Evolutionary conservation across 2,888 invertebrate species (phyloP), one percentile per base, ranked within the genome.

Genomic region (Eudemis profundana): DNA sequence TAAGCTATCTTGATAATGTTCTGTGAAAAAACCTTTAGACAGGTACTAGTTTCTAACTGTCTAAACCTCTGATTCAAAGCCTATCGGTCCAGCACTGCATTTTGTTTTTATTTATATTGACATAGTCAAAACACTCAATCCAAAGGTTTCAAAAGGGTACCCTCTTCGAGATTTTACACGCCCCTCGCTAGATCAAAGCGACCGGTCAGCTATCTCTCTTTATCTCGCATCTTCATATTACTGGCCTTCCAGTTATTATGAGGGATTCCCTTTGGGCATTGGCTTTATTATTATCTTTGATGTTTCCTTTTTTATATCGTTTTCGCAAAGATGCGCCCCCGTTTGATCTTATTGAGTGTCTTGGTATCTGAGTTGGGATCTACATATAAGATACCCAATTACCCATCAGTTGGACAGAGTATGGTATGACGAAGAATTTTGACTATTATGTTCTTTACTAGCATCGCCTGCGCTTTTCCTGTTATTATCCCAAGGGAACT

Each of bases 251-350:
- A 76, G 81, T 83, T 85, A 84, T 82, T 81, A 84, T 75, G 78
- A 76, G 70, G 73, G 54, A 69, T 82, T 78, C 82, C 82, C 81
- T 75, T 68, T 63, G 74, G 75, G 73, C 73, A 76, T 76, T 65
- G 70, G 73, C 78, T 79, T 80, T 84, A 81, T 84, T 80, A 82
- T 80, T 76, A 81, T 74, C 77, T 79, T 83, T 81, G 81, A 83
- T 80, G 78, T 75, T 69, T 74, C 76, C 73, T 74, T 70, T 72
- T 69, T 78, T 78, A 76, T 77, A 60, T 51, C 65, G 59, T 46
- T 56, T 63, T 47, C 59, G 19, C 17, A 29, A 33, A 47, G 50
- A 57, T 21, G 56, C 44, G 46, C 42, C 36, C 54, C n/a, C 50
- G 33, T 64, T 64, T 57, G 57, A 57, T 57, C 57, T 63, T 50